Percentiles rank a stretch among this genome's conserved stretches.
These are phyloP conservation scores for Cyrtorhinus lividipennis DNA, from an alignment of 1,140 invertebrate species.

Conservation along the genomic window DNA sequence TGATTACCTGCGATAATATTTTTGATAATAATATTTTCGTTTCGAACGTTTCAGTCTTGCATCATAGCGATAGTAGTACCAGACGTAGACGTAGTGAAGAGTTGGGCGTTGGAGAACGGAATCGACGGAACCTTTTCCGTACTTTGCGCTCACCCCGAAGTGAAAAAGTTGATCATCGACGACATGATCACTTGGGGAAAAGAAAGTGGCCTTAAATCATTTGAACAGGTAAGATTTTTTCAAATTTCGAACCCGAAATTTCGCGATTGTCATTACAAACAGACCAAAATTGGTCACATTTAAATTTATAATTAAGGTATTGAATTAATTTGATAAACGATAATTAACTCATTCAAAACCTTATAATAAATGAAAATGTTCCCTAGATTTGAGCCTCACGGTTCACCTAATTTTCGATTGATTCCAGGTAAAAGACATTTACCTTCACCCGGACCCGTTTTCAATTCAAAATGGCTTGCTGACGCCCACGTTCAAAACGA, in stretches of 20 bases:
- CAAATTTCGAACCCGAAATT: neutral
- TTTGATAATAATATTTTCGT: too few species aligned
- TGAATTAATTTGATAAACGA: too few species aligned
- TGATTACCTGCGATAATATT: too few species aligned
- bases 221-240: slow-evolving; percentile 69
- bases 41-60: slow-evolving; percentile 68
- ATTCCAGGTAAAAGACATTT: slow-evolving; percentile 83
- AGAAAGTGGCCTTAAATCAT: slow-evolving; percentile 79
- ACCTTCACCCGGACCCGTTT: slow-evolving; percentile 85
- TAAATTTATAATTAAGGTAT: too few species aligned
- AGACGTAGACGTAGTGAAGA: slow-evolving; percentile 81
- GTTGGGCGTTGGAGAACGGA: slow-evolving; percentile 71
- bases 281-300: too few species aligned
- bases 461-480: slow-evolving; percentile 92
- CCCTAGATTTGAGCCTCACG: too few species aligned
- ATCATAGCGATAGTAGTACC: slow-evolving; percentile 89
- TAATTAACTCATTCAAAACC: too few species aligned
- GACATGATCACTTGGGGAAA: slow-evolving; percentile 80
- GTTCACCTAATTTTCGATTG: slow-evolving; percentile 18
- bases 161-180: slow-evolving; percentile 79
- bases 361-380: too few species aligned
- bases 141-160: slow-evolving; percentile 68
- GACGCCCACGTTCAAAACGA: slow-evolving; percentile 92
- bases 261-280: neutral
- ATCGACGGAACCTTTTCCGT: slow-evolving; percentile 76